A percentile compares a stretch with the other conserved stretches of the same genome.
Evolutionary conservation across 2,888 invertebrate species (phyloP).

Genomic region (Mesoligia furuncula): DNA sequence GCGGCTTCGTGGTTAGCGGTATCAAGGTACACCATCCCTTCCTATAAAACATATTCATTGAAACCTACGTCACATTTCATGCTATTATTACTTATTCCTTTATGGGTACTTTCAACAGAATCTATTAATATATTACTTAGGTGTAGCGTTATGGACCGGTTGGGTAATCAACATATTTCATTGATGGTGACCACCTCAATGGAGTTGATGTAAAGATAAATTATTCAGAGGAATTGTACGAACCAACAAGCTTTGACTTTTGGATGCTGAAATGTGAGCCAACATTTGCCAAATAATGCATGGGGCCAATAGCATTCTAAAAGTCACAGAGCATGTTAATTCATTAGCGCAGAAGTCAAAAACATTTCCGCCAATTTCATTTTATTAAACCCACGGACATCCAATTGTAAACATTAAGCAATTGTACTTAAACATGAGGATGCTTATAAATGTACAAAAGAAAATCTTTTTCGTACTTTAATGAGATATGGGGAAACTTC

Average conservation of each 20-base stretch:
- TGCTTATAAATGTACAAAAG: slow-evolving; percentile 28
- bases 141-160: slow-evolving; percentile 5
- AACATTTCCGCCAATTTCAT: background rate
- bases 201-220: background rate
- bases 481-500: slow-evolving; percentile 18
- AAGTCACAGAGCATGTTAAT: background rate
- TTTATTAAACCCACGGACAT: background rate
- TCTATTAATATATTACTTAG: slow-evolving; percentile 48
- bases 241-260: background rate
- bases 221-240: slow-evolving; percentile 12
- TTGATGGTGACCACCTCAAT: slow-evolving; percentile 23
- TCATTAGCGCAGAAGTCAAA: background rate
- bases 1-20: slow-evolving; percentile 26
- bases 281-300: background rate
- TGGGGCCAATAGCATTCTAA: background rate
- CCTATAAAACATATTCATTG: slow-evolving; percentile 17
- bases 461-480: slow-evolving; percentile 13
- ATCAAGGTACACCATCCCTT: background rate
- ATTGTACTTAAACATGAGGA: slow-evolving; percentile 9
- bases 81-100: slow-evolving; percentile 42
- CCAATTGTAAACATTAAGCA: slow-evolving; percentile 1
- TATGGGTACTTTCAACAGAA: slow-evolving; percentile 33
- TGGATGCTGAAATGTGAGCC: background rate
- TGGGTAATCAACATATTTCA: slow-evolving; percentile 40
- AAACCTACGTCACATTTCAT: slow-evolving; percentile 4